Evolutionary conservation across 2,888 invertebrate species (phyloP), one percentile per base, ranked within the genome.

Genomic region (Pristionchus mayeri): DNA sequence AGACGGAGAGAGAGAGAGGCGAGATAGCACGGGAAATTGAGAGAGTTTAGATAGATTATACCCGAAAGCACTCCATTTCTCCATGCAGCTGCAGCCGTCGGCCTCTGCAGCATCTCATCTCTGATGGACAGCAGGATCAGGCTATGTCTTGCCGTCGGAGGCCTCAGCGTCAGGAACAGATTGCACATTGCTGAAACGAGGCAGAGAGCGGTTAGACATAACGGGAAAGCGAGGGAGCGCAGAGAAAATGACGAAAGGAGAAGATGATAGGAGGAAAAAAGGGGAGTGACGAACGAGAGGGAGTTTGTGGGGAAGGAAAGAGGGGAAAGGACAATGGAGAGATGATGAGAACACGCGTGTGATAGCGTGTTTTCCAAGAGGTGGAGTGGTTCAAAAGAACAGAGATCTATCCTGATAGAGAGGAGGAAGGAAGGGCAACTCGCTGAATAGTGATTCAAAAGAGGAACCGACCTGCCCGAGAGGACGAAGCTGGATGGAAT

Each of bases 51-150:
- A n/a, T n/a, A n/a, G n/a, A n/a, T n/a, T 67, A 4, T 34, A 80
- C 80, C 80, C 21, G 80, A 80, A 3, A 80, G 80, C 1, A 80
- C 30, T 24, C 80, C 80, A 27, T 80, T 27, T 50, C 80, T 80
- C 80, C 80, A 80, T 16, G 54, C 40, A 0, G 80, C 80, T 34
- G 27, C 57, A 7, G 54, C 80, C 13, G 80, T 80, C 40, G 57
- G 54, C 11, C 80, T 7, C 37, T 7, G 4, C 50, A 80, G 37
- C 18, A 34, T 18, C 37, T 80, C 80, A 11, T 80, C 80, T 40
- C 80, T 54, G 27, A 50, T 48, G 1, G 76, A 78, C 18, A 78
- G 76, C 21, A 78, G 30, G 21, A 78, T 50, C 27, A 78, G 76
- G 0, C 9, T 2, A 40, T 50, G 40, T 6, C 27, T 24, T n/a